These are phyloP conservation scores for Crotalus helleri DNA, from an alignment of 2,113 vertebrate species.

Conservation along the genomic window DNA sequence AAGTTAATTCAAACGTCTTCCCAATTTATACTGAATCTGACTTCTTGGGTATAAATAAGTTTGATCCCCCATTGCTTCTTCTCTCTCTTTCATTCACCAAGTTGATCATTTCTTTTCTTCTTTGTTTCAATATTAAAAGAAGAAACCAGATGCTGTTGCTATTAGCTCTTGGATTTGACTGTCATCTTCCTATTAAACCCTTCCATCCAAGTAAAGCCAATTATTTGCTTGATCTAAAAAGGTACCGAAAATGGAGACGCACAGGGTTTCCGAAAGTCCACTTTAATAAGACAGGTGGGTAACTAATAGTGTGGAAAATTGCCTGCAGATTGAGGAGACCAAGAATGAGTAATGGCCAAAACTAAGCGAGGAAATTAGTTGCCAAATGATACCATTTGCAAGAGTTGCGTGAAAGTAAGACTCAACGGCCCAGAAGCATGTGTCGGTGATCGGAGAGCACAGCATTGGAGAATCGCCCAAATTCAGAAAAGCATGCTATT, in stretches of 20 bases:
- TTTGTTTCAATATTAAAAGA: conserved; percentile 67
- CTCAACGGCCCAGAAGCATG: conserved; percentile 75
- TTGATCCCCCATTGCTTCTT: conserved; percentile 53
- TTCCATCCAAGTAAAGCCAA: conserved; percentile 76
- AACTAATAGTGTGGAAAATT: conserved; percentile 88
- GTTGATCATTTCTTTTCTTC: conserved; percentile 62
- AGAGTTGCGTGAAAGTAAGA: conserved; percentile 70
- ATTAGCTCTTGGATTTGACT: conserved; percentile 80
- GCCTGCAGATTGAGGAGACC: conserved; percentile 84
- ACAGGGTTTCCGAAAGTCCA: conserved; percentile 78
- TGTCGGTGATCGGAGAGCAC: conserved; percentile 63
- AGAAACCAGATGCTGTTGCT: conserved; percentile 79
- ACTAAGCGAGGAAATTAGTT: conserved; percentile 81
- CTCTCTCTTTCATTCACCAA: conserved; percentile 46
- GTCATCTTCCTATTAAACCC: conserved; percentile 79
- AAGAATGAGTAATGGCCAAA: conserved; percentile 84
- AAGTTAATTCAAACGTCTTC: conserved; percentile 60
- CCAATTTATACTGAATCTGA: conserved; percentile 58
- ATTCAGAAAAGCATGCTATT: conserved; percentile 60
- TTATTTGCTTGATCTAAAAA: conserved; percentile 80
- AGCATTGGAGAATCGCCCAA: conserved; percentile 66
- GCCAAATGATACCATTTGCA: conserved; percentile 83
- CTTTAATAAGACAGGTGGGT: conserved; percentile 85
- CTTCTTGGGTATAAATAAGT: conserved; percentile 54
- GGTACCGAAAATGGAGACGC: conserved; percentile 76